These are phyloP conservation scores for Mantis religiosa DNA, from an alignment of 2,888 invertebrate species.

Conservation along the genomic window DNA sequence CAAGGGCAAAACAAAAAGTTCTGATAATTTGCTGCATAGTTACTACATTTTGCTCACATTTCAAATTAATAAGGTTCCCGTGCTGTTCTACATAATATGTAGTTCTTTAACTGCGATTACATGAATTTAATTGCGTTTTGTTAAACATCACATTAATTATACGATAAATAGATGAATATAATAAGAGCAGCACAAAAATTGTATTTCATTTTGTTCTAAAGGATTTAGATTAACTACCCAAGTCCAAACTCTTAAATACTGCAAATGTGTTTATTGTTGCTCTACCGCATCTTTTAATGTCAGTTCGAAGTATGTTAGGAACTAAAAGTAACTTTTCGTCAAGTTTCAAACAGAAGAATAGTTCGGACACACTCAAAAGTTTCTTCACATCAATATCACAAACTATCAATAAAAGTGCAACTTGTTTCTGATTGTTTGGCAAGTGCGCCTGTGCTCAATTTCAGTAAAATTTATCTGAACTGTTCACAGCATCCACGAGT, in stretches of 20 bases:
- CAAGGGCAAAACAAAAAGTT: not conserved
- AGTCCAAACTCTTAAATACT: not conserved
- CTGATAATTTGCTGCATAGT: not conserved
- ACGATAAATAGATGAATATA: too few relatives aligned
- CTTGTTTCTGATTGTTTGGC: not conserved
- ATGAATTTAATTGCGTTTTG: too few relatives aligned
- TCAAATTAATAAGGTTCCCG: too few relatives aligned
- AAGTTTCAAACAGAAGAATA: not conserved
- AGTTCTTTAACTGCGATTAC: too few relatives aligned
- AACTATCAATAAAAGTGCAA: conserved; percentile 11
- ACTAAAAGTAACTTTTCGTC: not conserved
- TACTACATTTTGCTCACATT: not conserved
- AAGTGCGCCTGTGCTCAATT: conserved; percentile 20
- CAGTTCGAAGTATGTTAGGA: not conserved
- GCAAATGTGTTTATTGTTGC: not conserved
- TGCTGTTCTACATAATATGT: too few relatives aligned
- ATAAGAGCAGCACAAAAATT: too few relatives aligned
- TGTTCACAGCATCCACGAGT: not conserved
- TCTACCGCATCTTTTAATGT: not conserved
- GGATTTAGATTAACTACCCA: too few relatives aligned
- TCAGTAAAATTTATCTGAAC: not conserved
- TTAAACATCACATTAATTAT: too few relatives aligned
- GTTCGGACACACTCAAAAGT: not conserved
- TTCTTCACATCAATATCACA: not conserved
- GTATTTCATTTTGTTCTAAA: too few relatives aligned